Conservation (phyloP, 2,113 vertebrate genomes). For the Talpa occidentalis region DNA sequence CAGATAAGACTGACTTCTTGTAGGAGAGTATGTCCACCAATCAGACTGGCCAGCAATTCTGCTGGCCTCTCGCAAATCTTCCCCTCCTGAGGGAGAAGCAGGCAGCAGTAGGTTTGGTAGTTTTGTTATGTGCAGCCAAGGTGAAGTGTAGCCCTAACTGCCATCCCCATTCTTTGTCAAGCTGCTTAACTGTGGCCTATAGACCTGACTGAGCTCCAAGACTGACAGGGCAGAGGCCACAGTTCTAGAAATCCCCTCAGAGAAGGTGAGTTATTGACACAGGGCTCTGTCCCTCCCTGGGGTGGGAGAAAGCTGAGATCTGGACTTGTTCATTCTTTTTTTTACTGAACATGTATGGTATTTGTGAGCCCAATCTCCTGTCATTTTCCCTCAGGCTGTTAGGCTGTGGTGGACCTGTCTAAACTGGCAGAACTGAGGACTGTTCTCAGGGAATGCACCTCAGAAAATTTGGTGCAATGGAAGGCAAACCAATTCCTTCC, state of each 20-base stretch:
- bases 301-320: neutral
- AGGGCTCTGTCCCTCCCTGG: neutral
- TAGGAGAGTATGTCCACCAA: neutral
- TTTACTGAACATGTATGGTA: neutral
- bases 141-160: neutral
- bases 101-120: neutral
- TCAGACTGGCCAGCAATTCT: neutral
- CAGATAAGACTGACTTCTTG: neutral
- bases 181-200: neutral
- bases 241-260: neutral
- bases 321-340: neutral
- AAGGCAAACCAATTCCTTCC: neutral
- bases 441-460: neutral
- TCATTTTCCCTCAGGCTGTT: neutral
- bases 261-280: neutral
- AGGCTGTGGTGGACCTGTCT: neutral
- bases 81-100: neutral
- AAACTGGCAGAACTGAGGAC: neutral
- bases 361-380: neutral
- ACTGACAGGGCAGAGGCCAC: neutral
- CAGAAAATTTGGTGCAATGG: neutral
- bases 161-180: neutral
- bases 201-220: neutral
- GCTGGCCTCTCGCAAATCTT: neutral
- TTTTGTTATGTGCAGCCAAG: neutral